Evolutionary conservation across 2,797 vertebrate species (phyloP).

Genomic region (Erethizon dorsatum): DNA sequence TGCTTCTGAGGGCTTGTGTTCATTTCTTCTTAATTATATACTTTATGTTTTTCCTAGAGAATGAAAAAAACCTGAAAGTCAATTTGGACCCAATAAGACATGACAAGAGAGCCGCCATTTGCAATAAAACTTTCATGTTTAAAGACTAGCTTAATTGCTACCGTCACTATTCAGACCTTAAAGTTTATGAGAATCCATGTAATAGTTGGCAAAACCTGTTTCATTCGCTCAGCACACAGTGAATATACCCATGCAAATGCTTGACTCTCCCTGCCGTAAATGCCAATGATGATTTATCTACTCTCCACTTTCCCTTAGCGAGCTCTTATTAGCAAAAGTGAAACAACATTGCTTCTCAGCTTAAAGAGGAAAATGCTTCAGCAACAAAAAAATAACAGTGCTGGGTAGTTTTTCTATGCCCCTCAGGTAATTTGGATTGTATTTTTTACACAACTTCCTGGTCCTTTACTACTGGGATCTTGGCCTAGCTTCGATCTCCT

Average conservation of each 20-base stretch:
- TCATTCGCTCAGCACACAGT: neutral
- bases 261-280: neutral
- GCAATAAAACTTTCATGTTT: neutral
- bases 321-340: neutral
- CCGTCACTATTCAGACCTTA: neutral
- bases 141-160: neutral
- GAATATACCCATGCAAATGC: neutral
- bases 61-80: slow-evolving; percentile 18
- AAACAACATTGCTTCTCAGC: neutral
- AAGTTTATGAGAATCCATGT: neutral
- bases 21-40: neutral
- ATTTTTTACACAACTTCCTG: neutral
- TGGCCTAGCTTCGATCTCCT: too few relatives aligned
- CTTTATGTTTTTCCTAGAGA: slow-evolving; percentile 50
- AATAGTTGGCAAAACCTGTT: neutral
- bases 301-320: neutral
- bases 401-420: neutral
- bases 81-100: neutral
- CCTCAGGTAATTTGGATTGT: neutral
- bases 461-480: neutral
- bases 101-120: slow-evolving; percentile 13
- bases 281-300: neutral
- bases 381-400: neutral
- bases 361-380: slow-evolving; percentile 45
- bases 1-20: neutral